These are phyloP conservation scores for Venustoraphidia nigricollis DNA, from an alignment of 2,888 invertebrate genomes.

Conservation along the genomic window DNA sequence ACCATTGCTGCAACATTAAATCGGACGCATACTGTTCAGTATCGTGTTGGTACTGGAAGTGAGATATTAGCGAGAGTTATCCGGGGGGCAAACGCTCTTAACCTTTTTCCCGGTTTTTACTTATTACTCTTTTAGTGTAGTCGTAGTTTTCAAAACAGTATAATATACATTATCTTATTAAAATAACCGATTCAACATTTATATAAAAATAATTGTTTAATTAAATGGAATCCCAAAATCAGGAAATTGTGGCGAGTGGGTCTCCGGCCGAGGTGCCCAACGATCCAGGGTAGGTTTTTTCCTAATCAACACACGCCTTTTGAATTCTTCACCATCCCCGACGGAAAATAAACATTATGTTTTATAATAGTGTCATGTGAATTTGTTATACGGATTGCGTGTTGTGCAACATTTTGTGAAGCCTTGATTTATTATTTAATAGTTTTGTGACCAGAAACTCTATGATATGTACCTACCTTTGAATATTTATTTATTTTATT, in stretches of 20 bases:
- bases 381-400: too few relatives aligned
- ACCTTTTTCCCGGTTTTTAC: slow-evolving; percentile 24
- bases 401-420: too few relatives aligned
- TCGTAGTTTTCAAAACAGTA: slow-evolving; percentile 22
- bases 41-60: slow-evolving; percentile 48
- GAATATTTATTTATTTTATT: too few relatives aligned
- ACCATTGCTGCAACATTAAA: slow-evolving; percentile 17
- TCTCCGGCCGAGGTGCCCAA: slow-evolving; percentile 85
- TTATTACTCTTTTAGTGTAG: slow-evolving; percentile 27
- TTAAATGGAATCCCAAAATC: slow-evolving; percentile 59
- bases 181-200: slow-evolving; percentile 1
- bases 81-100: slow-evolving; percentile 41
- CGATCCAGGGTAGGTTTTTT: slow-evolving; percentile 70
- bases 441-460: too few relatives aligned
- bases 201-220: slow-evolving; percentile 7
- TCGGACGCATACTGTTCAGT: slow-evolving; percentile 37
- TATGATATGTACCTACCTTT: too few relatives aligned
- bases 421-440: too few relatives aligned
- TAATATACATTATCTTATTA: neutral
- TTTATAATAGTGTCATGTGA: too few relatives aligned
- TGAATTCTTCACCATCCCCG: too few relatives aligned
- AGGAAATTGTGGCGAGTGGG: slow-evolving; percentile 60
- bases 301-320: neutral
- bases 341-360: too few relatives aligned
- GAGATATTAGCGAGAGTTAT: slow-evolving; percentile 34